Evolutionary conservation across 92 coral and sea anemone genomes (phyloP).

Genomic region (Epizoanthus rinbou): DNA sequence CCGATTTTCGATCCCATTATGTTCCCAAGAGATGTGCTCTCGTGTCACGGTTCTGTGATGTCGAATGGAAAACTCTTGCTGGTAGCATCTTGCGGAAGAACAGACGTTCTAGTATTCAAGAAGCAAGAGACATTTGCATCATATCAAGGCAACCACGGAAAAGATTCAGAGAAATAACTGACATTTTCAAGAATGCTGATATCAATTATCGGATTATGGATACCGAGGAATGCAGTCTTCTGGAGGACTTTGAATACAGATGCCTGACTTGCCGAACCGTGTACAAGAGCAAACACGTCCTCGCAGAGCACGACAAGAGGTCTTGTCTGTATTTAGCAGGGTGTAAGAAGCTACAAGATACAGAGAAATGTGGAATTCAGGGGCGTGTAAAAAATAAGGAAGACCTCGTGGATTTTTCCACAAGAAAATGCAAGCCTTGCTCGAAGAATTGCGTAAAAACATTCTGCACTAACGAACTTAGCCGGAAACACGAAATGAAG

Average conservation of each 20-base stretch:
- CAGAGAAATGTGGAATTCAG: slow-evolving; percentile 27
- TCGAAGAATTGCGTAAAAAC: slow-evolving; percentile 69
- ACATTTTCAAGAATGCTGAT: slow-evolving; percentile 45
- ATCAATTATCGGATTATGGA: slow-evolving; percentile 47
- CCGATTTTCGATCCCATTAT: slow-evolving; percentile 75
- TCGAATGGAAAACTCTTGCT: slow-evolving; percentile 60
- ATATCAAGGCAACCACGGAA: slow-evolving; percentile 55
- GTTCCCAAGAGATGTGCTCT: slow-evolving; percentile 65
- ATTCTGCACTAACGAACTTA: slow-evolving; percentile 63
- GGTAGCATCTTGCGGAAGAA: slow-evolving; percentile 49
- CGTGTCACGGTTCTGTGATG: slow-evolving; percentile 44
- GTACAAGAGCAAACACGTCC: slow-evolving; percentile 56
- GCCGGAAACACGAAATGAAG: slow-evolving; percentile 73
- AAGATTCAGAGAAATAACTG: slow-evolving; percentile 53
- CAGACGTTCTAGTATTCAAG: slow-evolving; percentile 52
- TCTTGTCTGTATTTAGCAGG: slow-evolving; percentile 82
- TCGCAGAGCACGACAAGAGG: slow-evolving; percentile 66
- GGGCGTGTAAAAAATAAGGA: slow-evolving; percentile 33
- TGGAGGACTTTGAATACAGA: slow-evolving; percentile 65
- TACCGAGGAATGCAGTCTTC: slow-evolving; percentile 47
- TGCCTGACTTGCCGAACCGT: slow-evolving; percentile 74
- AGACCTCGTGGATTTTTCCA: background rate
- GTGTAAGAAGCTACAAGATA: slow-evolving; percentile 59
- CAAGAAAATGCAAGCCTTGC: slow-evolving; percentile 53
- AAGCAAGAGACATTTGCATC: slow-evolving; percentile 65